phyloP scores from a whole-genome alignment of 2,888 invertebrate species.

The Nesidiocoris tenuis region DNA sequence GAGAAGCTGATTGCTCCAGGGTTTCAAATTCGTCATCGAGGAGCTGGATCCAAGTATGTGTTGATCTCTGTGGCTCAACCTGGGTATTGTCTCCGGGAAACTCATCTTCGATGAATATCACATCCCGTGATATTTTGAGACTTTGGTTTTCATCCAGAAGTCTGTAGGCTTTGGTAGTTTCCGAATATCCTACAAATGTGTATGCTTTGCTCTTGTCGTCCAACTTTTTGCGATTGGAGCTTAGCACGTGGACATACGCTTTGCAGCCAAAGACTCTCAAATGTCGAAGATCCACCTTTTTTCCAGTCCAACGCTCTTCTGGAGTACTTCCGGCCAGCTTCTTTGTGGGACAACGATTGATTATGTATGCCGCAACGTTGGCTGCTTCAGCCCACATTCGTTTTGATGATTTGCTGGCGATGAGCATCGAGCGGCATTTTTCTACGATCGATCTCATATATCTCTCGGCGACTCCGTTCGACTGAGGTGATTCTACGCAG shows the following conservation, averaged over 20 bases:
- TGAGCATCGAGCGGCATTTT: not conserved
- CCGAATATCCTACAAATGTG: not conserved
- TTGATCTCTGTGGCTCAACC: too few species aligned
- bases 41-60: too few species aligned
- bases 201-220: not conserved
- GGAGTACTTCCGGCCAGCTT: not conserved
- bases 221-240: not conserved
- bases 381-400: not conserved
- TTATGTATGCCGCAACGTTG: not conserved
- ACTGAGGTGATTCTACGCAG: not conserved
- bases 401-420: not conserved
- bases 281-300: not conserved
- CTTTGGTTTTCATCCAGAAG: not conserved
- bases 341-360: not conserved
- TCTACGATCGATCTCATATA: not conserved
- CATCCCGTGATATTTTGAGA: not conserved
- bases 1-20: too few species aligned
- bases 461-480: slow-evolving; percentile 6
- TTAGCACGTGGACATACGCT: not conserved
- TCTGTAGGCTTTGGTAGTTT: not conserved
- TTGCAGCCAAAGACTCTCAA: not conserved
- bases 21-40: too few species aligned
- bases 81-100: too few species aligned
- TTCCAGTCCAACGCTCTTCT: not conserved
- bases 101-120: not conserved